phyloP scores from a whole-genome alignment of 2,113 vertebrate species.

The Piprites chloris region DNA sequence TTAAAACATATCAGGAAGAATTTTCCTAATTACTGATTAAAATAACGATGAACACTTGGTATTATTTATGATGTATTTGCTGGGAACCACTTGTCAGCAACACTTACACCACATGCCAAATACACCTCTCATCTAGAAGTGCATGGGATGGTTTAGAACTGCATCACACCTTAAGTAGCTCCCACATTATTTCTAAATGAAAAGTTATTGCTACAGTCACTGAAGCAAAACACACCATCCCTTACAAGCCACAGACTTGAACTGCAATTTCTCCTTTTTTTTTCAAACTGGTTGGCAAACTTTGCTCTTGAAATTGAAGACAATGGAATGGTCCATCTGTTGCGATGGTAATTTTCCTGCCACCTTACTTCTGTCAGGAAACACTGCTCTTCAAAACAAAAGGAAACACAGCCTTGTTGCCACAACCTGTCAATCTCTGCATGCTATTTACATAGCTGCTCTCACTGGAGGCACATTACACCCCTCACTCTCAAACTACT shows the following conservation, averaged over 20 bases:
- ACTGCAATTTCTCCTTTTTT: background rate
- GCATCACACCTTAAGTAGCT: background rate
- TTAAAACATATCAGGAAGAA: background rate
- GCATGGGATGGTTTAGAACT: background rate
- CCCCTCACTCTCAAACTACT: background rate
- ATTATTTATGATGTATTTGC: background rate
- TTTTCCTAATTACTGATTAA: background rate
- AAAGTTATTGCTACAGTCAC: background rate
- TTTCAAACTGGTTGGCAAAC: background rate
- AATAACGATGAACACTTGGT: background rate
- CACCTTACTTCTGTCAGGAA: background rate
- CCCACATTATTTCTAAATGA: background rate
- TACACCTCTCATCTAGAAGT: background rate
- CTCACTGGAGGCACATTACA: background rate
- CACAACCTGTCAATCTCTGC: background rate
- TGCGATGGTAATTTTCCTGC: background rate
- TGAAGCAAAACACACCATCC: slow-evolving; percentile 1
- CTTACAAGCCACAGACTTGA: background rate
- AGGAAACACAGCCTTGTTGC: background rate
- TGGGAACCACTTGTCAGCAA: background rate
- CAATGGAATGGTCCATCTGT: background rate
- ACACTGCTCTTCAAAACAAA: background rate
- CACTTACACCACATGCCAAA: background rate
- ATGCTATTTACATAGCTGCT: background rate
- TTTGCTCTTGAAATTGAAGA: background rate